A percentile compares a stretch with the other conserved stretches of the same genome.
Conservation (phyloP, 2,888 invertebrate genomes). For the Subacronicta megacephala region DNA sequence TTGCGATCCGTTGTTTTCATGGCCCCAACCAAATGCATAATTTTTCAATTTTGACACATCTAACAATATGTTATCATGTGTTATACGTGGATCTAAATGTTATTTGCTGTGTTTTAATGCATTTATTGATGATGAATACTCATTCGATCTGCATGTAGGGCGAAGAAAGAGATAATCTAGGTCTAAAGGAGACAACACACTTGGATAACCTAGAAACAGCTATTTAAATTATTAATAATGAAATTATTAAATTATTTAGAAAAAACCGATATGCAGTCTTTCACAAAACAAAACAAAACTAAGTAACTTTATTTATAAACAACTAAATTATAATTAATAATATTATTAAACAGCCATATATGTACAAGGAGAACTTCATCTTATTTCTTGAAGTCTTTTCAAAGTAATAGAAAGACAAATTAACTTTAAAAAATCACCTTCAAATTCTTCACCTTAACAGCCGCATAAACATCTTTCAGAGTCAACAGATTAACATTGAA, state of each 20-base stretch:
- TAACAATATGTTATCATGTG: constrained; percentile 22
- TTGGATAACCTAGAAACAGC: background rate
- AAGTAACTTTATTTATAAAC: no score
- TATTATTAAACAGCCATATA: no score
- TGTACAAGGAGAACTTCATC: no score
- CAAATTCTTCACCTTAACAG: no score
- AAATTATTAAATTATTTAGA: background rate
- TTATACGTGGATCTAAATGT: constrained; percentile 39
- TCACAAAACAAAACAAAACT: no score
- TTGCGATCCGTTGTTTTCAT: constrained; percentile 12
- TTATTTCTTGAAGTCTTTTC: no score
- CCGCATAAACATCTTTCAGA: no score
- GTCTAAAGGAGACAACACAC: constrained; percentile 7
- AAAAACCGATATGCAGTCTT: no score
- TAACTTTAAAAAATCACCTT: no score
- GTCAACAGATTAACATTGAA: background rate
- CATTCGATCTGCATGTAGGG: constrained; percentile 33
- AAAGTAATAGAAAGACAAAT: no score
- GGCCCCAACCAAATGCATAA: constrained; percentile 34
- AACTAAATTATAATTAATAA: no score
- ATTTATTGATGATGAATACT: constrained; percentile 27
- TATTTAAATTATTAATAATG: no score
- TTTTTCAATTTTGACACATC: constrained; percentile 35
- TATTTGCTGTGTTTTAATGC: constrained; percentile 22
- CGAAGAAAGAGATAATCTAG: constrained; percentile 23